Evolutionary conservation across 2,113 vertebrate genomes (phyloP).

Genomic region (Electrona antarctica): DNA sequence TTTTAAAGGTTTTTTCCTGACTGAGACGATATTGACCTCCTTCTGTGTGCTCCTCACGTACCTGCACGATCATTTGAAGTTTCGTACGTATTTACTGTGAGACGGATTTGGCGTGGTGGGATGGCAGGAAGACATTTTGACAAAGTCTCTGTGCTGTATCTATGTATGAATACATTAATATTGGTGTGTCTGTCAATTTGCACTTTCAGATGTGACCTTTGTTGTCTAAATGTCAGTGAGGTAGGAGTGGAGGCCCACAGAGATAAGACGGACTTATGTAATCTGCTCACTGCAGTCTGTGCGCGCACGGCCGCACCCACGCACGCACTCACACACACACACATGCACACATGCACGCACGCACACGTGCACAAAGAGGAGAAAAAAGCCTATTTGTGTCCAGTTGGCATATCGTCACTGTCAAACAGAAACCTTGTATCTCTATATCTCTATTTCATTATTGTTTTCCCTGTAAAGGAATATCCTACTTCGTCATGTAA

Average conservation of each 20-base stretch:
- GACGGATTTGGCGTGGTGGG: slow-evolving; percentile 4
- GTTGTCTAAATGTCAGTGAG: slow-evolving; percentile 83
- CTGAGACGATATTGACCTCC: not conserved
- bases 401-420: slow-evolving; percentile 63
- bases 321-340: not conserved
- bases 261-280: slow-evolving; percentile 74
- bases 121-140: slow-evolving; percentile 40
- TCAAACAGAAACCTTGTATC: too few relatives aligned
- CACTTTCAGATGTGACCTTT: slow-evolving; percentile 85
- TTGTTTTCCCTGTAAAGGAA: too few relatives aligned
- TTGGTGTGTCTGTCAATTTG: slow-evolving; percentile 78
- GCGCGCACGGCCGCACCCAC: slow-evolving; percentile 16
- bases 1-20: too few relatives aligned
- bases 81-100: slow-evolving; percentile 19
- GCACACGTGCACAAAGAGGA: slow-evolving; percentile 15
- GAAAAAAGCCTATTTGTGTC: slow-evolving; percentile 56
- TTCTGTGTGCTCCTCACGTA: slow-evolving; percentile 15
- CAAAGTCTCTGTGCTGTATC: slow-evolving; percentile 45
- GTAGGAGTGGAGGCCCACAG: slow-evolving; percentile 71
- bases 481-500: too few relatives aligned
- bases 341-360: not conserved
- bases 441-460: too few relatives aligned
- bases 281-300: slow-evolving; percentile 59
- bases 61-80: slow-evolving; percentile 17
- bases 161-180: slow-evolving; percentile 78